Conservation (phyloP, 2,888 invertebrate species). For the Alloplasta piceator region DNA sequence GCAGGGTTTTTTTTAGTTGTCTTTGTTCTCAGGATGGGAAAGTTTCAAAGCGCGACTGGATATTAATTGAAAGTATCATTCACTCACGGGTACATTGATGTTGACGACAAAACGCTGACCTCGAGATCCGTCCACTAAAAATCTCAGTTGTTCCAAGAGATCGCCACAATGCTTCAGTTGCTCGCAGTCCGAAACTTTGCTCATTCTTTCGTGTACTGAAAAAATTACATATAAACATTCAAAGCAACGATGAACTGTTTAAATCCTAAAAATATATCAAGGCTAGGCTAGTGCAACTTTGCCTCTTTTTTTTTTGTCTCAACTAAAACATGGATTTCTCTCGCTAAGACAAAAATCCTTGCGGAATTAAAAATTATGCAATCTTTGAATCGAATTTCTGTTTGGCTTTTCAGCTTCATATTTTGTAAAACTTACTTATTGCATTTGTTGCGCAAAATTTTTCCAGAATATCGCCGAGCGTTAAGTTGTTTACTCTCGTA, state of each 20-base stretch:
- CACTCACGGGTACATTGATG: conserved; percentile 78
- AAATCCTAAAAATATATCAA: too few species aligned
- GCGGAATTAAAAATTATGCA: too few species aligned
- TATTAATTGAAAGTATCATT: not conserved
- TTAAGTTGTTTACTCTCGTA: conserved; percentile 77
- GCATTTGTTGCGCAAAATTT: conserved; percentile 77
- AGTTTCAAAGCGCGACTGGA: conserved; percentile 70
- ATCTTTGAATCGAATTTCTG: too few species aligned
- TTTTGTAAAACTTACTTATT: conserved; percentile 69
- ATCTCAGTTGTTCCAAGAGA: conserved; percentile 79
- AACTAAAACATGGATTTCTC: too few species aligned
- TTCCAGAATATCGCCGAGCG: conserved; percentile 78
- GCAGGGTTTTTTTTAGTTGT: too few species aligned
- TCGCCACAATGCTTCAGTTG: conserved; percentile 77
- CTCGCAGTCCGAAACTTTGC: conserved; percentile 75
- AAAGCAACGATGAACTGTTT: too few species aligned
- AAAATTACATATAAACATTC: not conserved
- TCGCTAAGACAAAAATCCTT: too few species aligned
- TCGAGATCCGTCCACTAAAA: conserved; percentile 78
- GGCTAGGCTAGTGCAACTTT: too few species aligned
- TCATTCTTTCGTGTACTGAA: conserved; percentile 79
- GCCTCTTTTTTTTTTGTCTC: too few species aligned
- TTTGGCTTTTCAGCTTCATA: too few species aligned
- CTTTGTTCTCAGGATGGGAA: too few species aligned
- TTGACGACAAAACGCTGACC: conserved; percentile 81